Conservation (phyloP, 2,888 invertebrate genomes). For the Cryptocephalus primarius region DNA sequence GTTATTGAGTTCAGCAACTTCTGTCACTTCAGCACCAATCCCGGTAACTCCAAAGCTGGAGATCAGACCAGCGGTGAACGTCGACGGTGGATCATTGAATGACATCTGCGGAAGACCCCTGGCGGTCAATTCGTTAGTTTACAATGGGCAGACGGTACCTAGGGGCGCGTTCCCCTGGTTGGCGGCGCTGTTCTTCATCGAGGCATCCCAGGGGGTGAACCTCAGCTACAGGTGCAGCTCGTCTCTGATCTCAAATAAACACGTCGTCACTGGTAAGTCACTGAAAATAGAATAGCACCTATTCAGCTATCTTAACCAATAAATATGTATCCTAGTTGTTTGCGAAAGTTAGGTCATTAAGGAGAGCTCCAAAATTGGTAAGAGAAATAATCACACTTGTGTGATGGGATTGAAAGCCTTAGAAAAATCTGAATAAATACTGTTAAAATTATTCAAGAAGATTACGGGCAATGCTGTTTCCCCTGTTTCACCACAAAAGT, state of each 20-base stretch:
- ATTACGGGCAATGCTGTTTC: neutral
- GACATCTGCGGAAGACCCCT: conserved; percentile 26
- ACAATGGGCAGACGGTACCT: conserved; percentile 25
- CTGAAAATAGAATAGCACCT: neutral
- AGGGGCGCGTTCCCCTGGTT: conserved; percentile 35
- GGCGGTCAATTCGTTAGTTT: conserved; percentile 26
- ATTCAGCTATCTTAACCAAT: neutral
- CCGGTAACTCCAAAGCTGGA: neutral
- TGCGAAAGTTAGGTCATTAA: too few relatives aligned
- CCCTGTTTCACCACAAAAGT: neutral
- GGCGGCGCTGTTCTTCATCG: conserved; percentile 29
- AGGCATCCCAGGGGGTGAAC: conserved; percentile 15
- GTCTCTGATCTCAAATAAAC: conserved; percentile 28
- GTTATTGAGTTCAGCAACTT: too few relatives aligned
- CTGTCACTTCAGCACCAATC: too few relatives aligned
- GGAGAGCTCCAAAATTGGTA: too few relatives aligned
- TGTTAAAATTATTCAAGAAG: neutral
- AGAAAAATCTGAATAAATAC: too few relatives aligned
- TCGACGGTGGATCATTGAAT: neutral
- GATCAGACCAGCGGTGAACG: neutral
- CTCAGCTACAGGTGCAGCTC: conserved; percentile 31
- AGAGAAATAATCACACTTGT: too few relatives aligned
- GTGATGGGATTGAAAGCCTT: too few relatives aligned
- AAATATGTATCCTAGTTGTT: neutral
- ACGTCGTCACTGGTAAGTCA: conserved; percentile 30